Evolutionary conservation across 1,140 invertebrate species (phyloP), one percentile per base, ranked within the genome.

Genomic region (Neodiprion fabricii): DNA sequence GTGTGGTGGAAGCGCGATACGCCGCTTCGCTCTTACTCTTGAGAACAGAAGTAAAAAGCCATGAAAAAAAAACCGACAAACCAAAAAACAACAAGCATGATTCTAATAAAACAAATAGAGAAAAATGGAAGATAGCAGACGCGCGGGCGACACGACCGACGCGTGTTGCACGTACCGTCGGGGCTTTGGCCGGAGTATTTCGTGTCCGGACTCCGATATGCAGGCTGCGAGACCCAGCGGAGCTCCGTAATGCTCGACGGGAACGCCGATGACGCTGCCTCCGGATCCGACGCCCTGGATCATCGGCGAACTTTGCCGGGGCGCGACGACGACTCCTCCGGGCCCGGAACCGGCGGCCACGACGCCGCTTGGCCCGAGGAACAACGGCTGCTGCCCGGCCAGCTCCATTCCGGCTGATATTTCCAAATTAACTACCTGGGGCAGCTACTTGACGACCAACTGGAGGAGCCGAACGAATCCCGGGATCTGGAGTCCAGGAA

Each of bases 121-220:
- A 7, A n/a, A 70, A 70, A 70, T 4, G 8, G 48, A 48, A 48
- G 12, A 21, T 50, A 9, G 17, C 28, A 11, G 5, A 11, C 14
- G 17, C 4, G 14, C 28, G 23, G 10, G 17, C 21, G 11, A 61
- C n/a, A 61, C 53, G 53, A 61, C 0, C 53, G 28, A 40, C 28
- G 28, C 28, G 28, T 40, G 28, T 70, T 73, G 74, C 53, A 81
- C 84, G 89, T 87, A 96, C 95, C 95, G 93, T 86, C 95, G 90
- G 7, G 95, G 95, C 86, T 96, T 96, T 10, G 95, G 95, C 78
- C 95, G 89, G 72, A 96, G 91, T 83, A 96, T 96, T 86, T 96
- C 95, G 86, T 96, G 94, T 79, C 93, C 94, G 75, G 92, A 90
- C 84, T 93, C 93, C 8, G 92, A 91, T 79, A 93, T 92, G 83